Evolutionary conservation across 1,140 invertebrate genomes (phyloP).

Genomic region (Gryon sp.): DNA sequence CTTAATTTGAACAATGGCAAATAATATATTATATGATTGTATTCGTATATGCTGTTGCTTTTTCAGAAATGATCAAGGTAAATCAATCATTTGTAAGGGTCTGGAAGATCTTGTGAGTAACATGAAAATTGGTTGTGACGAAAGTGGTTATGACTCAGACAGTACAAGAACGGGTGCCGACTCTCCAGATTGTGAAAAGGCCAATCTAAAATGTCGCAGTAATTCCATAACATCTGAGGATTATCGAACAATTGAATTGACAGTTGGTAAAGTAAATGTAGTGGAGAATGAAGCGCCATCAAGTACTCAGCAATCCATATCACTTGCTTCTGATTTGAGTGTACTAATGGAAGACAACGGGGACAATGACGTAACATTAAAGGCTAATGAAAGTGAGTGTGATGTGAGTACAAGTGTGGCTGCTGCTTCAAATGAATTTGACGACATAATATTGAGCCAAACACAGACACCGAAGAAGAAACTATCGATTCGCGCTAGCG

Average conservation of each 20-base stretch:
- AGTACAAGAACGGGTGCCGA: slow-evolving; percentile 81
- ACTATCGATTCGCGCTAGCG: slow-evolving; percentile 1
- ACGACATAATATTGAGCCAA: slow-evolving; percentile 33
- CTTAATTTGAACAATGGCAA: neutral
- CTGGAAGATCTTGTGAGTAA: slow-evolving; percentile 78
- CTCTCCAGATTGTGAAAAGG: slow-evolving; percentile 78
- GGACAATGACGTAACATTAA: neutral
- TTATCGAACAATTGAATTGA: slow-evolving; percentile 68
- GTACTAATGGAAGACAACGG: neutral
- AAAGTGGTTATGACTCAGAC: slow-evolving; percentile 84
- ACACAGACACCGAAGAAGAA: slow-evolving; percentile 38
- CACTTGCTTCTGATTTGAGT: too few relatives aligned
- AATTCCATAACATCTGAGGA: slow-evolving; percentile 72
- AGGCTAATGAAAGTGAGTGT: neutral
- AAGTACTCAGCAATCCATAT: too few relatives aligned
- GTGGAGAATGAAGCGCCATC: too few relatives aligned
- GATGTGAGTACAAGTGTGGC: too few relatives aligned
- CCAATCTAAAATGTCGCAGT: slow-evolving; percentile 66
- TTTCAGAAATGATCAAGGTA: slow-evolving; percentile 59
- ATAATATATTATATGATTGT: too few relatives aligned
- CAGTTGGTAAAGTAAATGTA: slow-evolving; percentile 51
- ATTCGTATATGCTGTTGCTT: too few relatives aligned
- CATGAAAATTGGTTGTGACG: slow-evolving; percentile 80
- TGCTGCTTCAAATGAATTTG: too few relatives aligned
- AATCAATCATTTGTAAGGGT: slow-evolving; percentile 63